Evolutionary conservation across 2,113 vertebrate genomes (phyloP).

Genomic region (Drymodes brunneopygia): DNA sequence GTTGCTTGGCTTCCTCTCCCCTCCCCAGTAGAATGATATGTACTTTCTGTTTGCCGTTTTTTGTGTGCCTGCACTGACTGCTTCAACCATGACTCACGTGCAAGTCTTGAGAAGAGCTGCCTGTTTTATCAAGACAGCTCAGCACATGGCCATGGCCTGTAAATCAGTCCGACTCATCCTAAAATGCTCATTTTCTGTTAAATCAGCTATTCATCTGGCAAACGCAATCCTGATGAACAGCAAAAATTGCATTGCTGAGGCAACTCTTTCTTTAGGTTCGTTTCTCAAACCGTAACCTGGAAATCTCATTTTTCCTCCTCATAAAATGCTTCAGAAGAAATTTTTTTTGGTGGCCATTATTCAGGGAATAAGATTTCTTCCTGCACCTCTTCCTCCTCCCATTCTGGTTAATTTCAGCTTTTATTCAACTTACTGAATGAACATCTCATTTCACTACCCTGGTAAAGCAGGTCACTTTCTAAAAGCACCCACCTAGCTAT

Average conservation of each 20-base stretch:
- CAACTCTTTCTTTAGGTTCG: neutral
- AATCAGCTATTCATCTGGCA: conserved; percentile 19
- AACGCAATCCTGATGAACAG: neutral
- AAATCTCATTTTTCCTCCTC: neutral
- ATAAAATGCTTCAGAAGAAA: neutral
- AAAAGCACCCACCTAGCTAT: neutral
- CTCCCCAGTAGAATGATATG: neutral
- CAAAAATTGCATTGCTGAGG: neutral
- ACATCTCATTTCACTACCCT: neutral
- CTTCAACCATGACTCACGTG: neutral
- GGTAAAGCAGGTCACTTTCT: neutral
- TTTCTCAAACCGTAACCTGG: neutral
- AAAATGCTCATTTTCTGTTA: conserved; percentile 35
- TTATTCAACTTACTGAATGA: neutral
- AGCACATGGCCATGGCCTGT: neutral
- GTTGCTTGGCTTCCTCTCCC: neutral
- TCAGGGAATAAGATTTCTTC: neutral
- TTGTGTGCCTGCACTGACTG: conserved; percentile 9
- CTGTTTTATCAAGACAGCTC: neutral
- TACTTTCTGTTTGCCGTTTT: neutral
- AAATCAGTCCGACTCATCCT: conserved; percentile 13
- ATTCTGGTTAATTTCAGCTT: neutral
- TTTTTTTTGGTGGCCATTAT: neutral
- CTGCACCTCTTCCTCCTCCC: neutral
- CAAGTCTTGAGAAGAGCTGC: neutral